Base-by-base conservation (phyloP, 2,113 vertebrate genomes). In the Neomonachus schauinslandi region DNA sequence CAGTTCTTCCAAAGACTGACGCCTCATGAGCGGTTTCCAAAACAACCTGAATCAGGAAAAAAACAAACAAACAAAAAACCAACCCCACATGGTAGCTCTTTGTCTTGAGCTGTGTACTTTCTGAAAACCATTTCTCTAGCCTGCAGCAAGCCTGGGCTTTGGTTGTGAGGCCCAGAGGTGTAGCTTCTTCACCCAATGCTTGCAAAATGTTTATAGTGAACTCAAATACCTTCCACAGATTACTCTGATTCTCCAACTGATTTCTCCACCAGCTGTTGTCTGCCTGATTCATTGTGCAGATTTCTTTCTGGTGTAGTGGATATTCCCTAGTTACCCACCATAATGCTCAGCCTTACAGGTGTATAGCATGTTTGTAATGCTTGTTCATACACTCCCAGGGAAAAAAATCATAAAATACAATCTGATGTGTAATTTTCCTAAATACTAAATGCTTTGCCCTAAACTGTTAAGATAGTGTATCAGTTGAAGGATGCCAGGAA, bases 241-340 rank as follows among this genome's bases (percentile, higher is more conserved):
- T 98, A 96, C 93, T 84, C 77, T 83, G 97, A 98, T 98, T 98
- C 98, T 98, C 95, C 69, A 83, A 91, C 93, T 99, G 98, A 99
- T 99, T 98, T 98, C 97, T 98, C 98, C 94, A 92, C 98, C 99
- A 99, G 98, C 98, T 99, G 99, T 98, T 98, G 91, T 93, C 89
- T 61, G 95, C 97, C 97, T 99, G 98, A 99, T 98, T 98, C 98
- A 98, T 98, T 98, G 98, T 96, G 91, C 99, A 99, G 98, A 98
- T 95, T 98, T 98, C 71, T 98, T 97, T 96, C 97, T 98, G 98
- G 98, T 96, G 91, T 91, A 97, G 96, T 97, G 98, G 95, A 98
- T 99, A 99, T 98, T 99, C 98, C 98, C 99, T 97, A 94, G 99
- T 97, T 97, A 98, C 98, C 96, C 98, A 94, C 98, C 97, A 93